phyloP scores from a whole-genome alignment of 2,113 vertebrate species.

The Eretmochelys imbricata region DNA sequence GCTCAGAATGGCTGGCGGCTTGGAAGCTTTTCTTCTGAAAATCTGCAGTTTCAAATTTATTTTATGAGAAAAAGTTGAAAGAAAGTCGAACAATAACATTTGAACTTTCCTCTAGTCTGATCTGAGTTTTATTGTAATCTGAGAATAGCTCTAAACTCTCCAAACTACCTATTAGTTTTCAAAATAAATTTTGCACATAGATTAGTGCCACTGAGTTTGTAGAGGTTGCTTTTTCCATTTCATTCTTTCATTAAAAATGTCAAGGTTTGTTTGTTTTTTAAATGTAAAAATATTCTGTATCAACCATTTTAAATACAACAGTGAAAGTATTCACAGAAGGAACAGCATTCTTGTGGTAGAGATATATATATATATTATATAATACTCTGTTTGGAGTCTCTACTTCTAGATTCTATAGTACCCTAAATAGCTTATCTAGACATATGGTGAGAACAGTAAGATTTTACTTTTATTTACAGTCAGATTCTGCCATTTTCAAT shows the following conservation, averaged over 20 bases:
- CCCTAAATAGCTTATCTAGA: not conserved
- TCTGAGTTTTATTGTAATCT: conserved; percentile 61
- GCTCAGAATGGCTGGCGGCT: conserved; percentile 29
- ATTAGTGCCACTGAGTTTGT: not conserved
- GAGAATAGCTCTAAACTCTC: conserved; percentile 55
- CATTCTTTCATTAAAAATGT: not conserved
- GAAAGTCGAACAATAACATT: conserved; percentile 57
- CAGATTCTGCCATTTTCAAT: not conserved
- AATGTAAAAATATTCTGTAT: not conserved
- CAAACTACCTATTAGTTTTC: conserved; percentile 41
- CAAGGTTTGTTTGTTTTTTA: not conserved
- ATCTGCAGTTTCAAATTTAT: conserved; percentile 59
- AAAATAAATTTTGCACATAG: conserved; percentile 29
- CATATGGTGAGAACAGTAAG: not conserved
- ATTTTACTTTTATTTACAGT: not conserved
- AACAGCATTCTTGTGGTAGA: not conserved
- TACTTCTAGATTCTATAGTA: not conserved
- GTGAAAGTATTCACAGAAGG: not conserved
- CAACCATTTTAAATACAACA: not conserved
- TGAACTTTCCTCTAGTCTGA: conserved; percentile 46
- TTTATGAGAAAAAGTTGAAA: conserved; percentile 67
- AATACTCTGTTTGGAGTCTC: not conserved
- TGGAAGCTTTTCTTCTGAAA: conserved; percentile 42
- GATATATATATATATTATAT: not conserved
- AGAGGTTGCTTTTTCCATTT: not conserved